phyloP scores from a whole-genome alignment of 2,888 invertebrate species.

The Copidosoma aretas region DNA sequence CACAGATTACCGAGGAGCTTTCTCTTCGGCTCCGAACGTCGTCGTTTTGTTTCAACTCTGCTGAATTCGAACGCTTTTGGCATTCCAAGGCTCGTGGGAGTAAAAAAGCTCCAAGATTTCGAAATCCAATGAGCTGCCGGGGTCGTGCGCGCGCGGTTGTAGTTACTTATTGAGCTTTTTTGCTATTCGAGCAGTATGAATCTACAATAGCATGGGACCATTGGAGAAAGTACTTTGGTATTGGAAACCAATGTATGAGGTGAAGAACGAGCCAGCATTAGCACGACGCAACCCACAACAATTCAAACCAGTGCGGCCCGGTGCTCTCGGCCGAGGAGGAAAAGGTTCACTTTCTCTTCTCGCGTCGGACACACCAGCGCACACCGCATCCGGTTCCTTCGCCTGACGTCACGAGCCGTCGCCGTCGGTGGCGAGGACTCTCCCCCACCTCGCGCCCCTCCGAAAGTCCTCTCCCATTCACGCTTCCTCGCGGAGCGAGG shows the following conservation, averaged over 20 bases:
- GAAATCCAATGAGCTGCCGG: too few relatives aligned
- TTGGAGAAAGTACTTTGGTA: background rate
- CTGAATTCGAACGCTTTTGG: background rate
- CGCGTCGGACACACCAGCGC: background rate
- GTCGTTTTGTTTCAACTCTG: background rate
- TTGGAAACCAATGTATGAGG: too few relatives aligned
- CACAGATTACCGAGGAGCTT: constrained; percentile 4
- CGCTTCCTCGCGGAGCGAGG: background rate
- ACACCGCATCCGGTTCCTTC: constrained; percentile 13
- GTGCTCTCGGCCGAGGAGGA: background rate
- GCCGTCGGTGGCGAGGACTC: too few relatives aligned
- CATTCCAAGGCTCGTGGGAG: background rate
- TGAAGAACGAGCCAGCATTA: background rate
- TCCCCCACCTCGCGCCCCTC: too few relatives aligned
- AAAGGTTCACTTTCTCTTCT: constrained; percentile 42
- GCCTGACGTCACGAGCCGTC: constrained; percentile 11
- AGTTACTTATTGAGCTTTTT: background rate
- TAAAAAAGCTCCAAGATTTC: background rate
- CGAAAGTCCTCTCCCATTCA: too few relatives aligned
- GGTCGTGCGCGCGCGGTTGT: too few relatives aligned
- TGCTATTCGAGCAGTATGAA: too few relatives aligned
- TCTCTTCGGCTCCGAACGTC: constrained; percentile 13
- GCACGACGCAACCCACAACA: background rate
- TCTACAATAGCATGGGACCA: background rate
- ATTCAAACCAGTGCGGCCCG: background rate